These are phyloP conservation scores for Alcedo quadribrachys DNA, from an alignment of 2,797 vertebrate species.

Conservation along the genomic window DNA sequence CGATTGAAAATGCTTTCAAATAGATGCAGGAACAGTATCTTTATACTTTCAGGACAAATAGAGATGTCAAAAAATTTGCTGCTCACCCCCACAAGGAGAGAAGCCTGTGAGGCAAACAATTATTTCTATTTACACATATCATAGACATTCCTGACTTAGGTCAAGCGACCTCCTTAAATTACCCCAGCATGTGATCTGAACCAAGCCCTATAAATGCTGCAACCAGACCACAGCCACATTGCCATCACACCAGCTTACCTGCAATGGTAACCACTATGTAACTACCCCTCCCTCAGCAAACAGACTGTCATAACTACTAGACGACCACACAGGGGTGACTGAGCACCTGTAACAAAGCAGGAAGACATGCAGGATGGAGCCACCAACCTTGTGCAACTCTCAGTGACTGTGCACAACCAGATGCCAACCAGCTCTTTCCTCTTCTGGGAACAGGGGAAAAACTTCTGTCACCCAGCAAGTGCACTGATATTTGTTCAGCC, in stretches of 20 bases:
- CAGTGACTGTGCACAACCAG: neutral
- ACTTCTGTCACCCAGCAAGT: neutral
- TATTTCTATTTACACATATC: neutral
- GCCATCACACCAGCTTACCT: neutral
- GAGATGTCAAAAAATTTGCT: neutral
- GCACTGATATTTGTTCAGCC: neutral
- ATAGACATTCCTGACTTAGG: neutral
- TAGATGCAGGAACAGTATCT: neutral
- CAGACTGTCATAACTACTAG: neutral
- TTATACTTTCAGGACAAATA: neutral
- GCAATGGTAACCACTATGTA: neutral
- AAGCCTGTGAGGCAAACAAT: neutral
- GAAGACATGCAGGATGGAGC: neutral
- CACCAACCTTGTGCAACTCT: neutral
- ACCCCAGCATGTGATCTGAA: neutral
- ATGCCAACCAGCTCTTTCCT: neutral
- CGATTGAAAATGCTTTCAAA: neutral
- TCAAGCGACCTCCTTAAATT: neutral
- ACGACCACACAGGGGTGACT: neutral
- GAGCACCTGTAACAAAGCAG: neutral
- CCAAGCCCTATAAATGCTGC: neutral
- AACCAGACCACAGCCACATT: neutral
- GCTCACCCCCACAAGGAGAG: neutral
- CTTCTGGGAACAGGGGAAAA: neutral
- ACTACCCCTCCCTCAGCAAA: neutral